A percentile compares a stretch with the other conserved stretches of the same genome.
phyloP scores from a whole-genome alignment of 1,140 invertebrate genomes.

The Nebria ingens region DNA sequence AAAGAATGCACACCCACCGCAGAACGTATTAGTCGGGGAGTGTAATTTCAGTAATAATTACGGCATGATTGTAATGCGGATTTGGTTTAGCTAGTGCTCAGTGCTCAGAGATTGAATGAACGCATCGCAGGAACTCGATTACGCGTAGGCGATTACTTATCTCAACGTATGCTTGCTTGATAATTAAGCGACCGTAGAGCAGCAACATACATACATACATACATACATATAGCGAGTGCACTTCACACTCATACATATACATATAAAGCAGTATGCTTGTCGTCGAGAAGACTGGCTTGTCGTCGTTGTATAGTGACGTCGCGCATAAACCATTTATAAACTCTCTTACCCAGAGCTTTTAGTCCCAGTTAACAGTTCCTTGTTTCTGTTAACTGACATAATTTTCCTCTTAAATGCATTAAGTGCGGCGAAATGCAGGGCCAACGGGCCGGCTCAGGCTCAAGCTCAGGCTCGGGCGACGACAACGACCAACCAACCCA shows the following conservation, averaged over 20 bases:
- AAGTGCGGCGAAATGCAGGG: constrained; percentile 21
- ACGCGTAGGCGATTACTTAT: background rate
- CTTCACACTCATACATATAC: background rate
- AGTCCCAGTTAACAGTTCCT: constrained; percentile 27
- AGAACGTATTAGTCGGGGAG: too few species aligned
- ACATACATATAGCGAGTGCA: background rate
- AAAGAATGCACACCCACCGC: too few species aligned
- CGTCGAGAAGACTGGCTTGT: background rate
- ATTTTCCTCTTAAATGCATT: constrained; percentile 27
- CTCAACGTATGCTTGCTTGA: background rate
- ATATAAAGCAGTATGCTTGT: background rate
- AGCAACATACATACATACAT: background rate
- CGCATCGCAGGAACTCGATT: background rate
- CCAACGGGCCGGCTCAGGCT: constrained; percentile 6
- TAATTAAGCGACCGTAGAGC: background rate
- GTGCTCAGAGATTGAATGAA: too few species aligned
- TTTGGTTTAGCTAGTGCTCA: too few species aligned
- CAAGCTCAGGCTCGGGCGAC: background rate
- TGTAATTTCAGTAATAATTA: too few species aligned
- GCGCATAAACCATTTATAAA: constrained; percentile 27
- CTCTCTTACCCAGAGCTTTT: constrained; percentile 22
- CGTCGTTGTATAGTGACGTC: too few species aligned
- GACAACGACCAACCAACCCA: constrained; percentile 13
- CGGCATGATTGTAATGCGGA: too few species aligned
- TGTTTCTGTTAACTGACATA: constrained; percentile 28